phyloP scores from a whole-genome alignment of 2,797 vertebrate genomes.

The Cichlasoma orientale region DNA sequence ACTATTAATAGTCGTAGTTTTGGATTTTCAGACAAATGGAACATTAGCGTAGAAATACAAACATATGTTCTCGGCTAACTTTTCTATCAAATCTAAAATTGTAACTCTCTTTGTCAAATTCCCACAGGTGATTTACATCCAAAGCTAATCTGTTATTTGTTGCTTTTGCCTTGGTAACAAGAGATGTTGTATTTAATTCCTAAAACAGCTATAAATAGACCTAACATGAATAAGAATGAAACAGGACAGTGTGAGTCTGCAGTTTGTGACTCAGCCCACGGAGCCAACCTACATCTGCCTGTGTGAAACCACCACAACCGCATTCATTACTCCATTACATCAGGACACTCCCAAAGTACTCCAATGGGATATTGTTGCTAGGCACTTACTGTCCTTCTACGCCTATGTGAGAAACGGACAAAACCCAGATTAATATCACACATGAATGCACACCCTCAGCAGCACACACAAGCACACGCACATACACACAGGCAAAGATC shows the following conservation, averaged over 20 bases:
- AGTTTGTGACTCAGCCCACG: slow-evolving; percentile 45
- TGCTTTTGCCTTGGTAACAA: slow-evolving; percentile 18
- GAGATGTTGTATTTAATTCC: slow-evolving; percentile 2
- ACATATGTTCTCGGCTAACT: background rate
- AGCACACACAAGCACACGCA: slow-evolving; percentile 16
- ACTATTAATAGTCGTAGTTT: background rate
- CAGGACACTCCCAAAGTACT: slow-evolving; percentile 42
- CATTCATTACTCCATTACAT: slow-evolving; percentile 45
- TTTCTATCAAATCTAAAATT: background rate
- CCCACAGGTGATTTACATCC: background rate
- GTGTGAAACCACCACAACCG: slow-evolving; percentile 30
- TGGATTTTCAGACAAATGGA: background rate
- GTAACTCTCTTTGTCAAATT: background rate
- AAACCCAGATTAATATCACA: slow-evolving; percentile 62
- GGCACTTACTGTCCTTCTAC: slow-evolving; percentile 54
- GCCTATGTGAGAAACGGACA: slow-evolving; percentile 62
- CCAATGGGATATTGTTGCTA: slow-evolving; percentile 38
- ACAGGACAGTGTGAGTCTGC: slow-evolving; percentile 31
- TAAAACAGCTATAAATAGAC: slow-evolving; percentile 22
- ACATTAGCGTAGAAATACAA: background rate
- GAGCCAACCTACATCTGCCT: slow-evolving; percentile 46
- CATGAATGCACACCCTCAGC: slow-evolving; percentile 21
- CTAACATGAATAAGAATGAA: slow-evolving; percentile 16
- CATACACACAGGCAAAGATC: background rate
- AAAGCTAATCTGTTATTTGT: slow-evolving; percentile 10